These are phyloP conservation scores for Paguma larvata DNA, from an alignment of 2,797 vertebrate genomes.

Conservation along the genomic window DNA sequence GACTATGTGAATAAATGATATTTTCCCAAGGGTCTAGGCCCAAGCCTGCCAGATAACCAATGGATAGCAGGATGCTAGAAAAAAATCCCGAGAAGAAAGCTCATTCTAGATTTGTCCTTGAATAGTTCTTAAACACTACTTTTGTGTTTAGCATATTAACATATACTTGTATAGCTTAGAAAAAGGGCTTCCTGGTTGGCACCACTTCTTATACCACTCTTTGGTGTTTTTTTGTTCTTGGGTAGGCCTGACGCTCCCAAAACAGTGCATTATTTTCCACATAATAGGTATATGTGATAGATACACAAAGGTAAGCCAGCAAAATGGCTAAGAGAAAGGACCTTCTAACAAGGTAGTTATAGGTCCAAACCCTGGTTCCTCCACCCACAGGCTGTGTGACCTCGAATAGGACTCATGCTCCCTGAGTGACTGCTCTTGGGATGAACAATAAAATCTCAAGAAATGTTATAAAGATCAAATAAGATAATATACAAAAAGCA, in stretches of 20 bases:
- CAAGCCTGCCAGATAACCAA: neutral
- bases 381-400: neutral
- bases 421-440: slow-evolving; percentile 12
- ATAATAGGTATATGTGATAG: neutral
- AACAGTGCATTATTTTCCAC: neutral
- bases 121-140: slow-evolving; percentile 6
- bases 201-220: neutral
- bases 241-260: neutral
- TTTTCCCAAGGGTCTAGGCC: neutral
- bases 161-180: slow-evolving; percentile 5
- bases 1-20: neutral
- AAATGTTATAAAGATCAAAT: slow-evolving; percentile 27
- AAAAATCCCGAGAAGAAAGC: neutral
- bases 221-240: neutral
- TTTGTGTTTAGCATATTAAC: neutral
- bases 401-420: neutral
- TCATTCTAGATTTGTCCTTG: neutral
- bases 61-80: neutral
- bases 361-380: neutral
- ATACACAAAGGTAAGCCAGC: neutral
- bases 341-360: neutral
- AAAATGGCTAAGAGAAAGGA: slow-evolving; percentile 5
- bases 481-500: neutral
- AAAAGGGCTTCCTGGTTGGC: slow-evolving; percentile 10
- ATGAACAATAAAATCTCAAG: neutral